A percentile compares a stretch with the other conserved stretches of the same genome.
These are phyloP conservation scores for Callipepla californica DNA, from an alignment of 2,113 vertebrate genomes.

Conservation along the genomic window DNA sequence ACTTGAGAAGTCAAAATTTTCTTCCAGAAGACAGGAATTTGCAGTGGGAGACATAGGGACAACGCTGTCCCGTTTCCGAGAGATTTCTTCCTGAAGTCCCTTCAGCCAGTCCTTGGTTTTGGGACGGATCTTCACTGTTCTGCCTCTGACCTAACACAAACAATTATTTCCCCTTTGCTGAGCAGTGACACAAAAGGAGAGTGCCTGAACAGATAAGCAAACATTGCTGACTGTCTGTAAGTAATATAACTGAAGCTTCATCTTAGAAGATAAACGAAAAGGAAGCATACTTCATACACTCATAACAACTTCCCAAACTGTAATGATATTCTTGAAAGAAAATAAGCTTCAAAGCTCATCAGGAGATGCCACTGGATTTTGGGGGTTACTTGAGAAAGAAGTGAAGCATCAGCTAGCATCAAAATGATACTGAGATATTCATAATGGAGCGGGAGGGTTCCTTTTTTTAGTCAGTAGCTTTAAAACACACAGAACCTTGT, in stretches of 20 bases:
- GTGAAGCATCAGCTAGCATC: neutral
- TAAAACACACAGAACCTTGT: neutral
- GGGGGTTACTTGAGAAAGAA: neutral
- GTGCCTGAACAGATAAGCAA: neutral
- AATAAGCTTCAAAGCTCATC: neutral
- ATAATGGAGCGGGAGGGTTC: neutral
- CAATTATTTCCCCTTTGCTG: neutral
- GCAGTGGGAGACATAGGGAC: constrained; percentile 78
- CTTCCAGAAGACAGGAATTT: constrained; percentile 82
- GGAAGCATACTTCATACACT: neutral
- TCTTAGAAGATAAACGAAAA: constrained; percentile 3
- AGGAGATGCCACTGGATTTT: neutral
- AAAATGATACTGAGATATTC: neutral
- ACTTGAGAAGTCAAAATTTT: constrained; percentile 82
- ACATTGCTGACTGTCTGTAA: neutral
- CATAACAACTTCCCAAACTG: neutral
- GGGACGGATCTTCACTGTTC: constrained; percentile 79
- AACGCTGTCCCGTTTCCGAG: constrained; percentile 77
- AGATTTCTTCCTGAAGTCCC: constrained; percentile 79
- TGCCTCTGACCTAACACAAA: constrained; percentile 75
- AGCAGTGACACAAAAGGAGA: neutral
- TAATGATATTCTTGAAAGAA: neutral
- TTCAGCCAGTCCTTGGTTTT: constrained; percentile 84
- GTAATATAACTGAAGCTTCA: neutral
- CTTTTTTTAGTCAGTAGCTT: constrained; percentile 1